Base-by-base conservation (phyloP, 2,113 vertebrate species). In the Nicator chloris region DNA sequence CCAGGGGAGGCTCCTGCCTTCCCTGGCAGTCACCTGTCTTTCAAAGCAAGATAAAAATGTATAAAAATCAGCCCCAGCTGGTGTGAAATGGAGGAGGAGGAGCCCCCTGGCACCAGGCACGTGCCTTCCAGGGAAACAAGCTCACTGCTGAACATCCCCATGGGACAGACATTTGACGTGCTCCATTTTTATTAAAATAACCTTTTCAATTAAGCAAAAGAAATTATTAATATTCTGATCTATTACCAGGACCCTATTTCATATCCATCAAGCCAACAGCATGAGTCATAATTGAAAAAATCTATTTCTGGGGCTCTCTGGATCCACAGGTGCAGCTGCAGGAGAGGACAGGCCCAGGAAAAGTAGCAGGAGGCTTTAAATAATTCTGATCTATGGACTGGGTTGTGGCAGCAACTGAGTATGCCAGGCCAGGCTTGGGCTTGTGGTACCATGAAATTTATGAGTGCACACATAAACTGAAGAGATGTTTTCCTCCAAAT, bases 171-270 rank as follows among this genome's bases (percentile, higher is more conserved):
- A 4, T 9, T 24, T 47, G 21, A 4, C 44, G 27, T 11, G 42
- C 24, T 71, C 77, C 27, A 2, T 80, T 93, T 76, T 57, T 60
- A 92, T 82, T 71, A 82, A 77, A 86, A 86, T 37, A 54, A 60
- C 28, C 18, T 84, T 70, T 84, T 44, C 40, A 83, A 66, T 71
- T 49, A 90, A 76, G 57, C 11, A 27, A 33, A 71, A 76, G 47
- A 2, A 80, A 83, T 89, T 59, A 49, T 69, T 68, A 79, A 54
- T 63, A 63, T 59, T 77, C 23, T 7, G 7, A 39, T 28, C n/a
- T 63, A 33, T 76, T 54, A 51, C 39, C 56, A 19, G 77, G 45
- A 15, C 37, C n/a, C 20, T 4, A 2, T 45, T 78, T 54, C 1
- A 0, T 22, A 82, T 11, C 71, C 37, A 47, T 50, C 66, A 47